phyloP scores from a whole-genome alignment of 2,888 invertebrate genomes.

The Carabus problematicus region DNA sequence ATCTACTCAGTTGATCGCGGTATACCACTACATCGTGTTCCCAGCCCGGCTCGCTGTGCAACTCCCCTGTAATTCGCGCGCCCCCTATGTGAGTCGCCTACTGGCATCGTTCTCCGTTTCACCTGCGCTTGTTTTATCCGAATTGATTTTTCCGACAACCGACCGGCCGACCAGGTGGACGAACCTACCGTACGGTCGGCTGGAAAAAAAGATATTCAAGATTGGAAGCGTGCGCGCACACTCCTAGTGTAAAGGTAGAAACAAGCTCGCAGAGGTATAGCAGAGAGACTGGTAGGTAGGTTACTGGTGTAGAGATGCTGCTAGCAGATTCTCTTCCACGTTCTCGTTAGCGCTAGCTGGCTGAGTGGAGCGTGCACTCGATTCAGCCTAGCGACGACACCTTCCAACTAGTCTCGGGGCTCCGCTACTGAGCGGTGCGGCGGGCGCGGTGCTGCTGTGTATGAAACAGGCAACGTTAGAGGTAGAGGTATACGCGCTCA shows the following conservation, averaged over 20 bases:
- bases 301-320: not conserved
- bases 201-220: constrained; percentile 4
- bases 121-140: constrained; percentile 36
- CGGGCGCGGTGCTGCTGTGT: no score
- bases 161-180: constrained; percentile 25
- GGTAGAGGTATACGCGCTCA: no score
- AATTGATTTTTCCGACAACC: constrained; percentile 32
- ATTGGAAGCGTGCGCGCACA: not conserved
- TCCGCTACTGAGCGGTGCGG: not conserved
- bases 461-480: no score
- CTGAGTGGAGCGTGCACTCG: not conserved
- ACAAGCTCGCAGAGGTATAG: constrained; percentile 2
- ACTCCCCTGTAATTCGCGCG: not conserved
- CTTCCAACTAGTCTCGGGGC: not conserved
- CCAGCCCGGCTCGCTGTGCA: not conserved
- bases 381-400: not conserved
- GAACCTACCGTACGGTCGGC: constrained; percentile 5
- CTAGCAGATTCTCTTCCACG: no score
- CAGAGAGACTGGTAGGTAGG: not conserved
- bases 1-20: no score
- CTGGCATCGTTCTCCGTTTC: constrained; percentile 17
- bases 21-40: no score
- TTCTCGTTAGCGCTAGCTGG: no score
- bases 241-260: no score
- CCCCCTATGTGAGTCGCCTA: constrained; percentile 1